Percentiles rank a stretch among this genome's conserved stretches.
phyloP scores from a whole-genome alignment of 2,888 invertebrate species.

The Anoplius nigerrimus region DNA sequence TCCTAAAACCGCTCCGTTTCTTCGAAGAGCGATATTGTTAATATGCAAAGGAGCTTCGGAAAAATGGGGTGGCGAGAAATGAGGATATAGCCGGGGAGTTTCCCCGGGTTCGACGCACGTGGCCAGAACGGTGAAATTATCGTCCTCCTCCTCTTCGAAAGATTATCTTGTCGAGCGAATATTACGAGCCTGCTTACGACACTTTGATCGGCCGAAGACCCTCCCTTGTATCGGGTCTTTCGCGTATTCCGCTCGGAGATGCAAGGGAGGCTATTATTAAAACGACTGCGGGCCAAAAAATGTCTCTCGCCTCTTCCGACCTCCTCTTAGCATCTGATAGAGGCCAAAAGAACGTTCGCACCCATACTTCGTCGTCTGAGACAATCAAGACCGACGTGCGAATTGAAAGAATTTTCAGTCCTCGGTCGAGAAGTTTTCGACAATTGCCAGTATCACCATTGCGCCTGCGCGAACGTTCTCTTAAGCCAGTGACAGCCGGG shows the following conservation, averaged over 20 bases:
- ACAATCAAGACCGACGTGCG: too few relatives aligned
- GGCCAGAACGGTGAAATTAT: conserved; percentile 51
- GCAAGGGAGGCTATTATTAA: background rate
- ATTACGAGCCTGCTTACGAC: conserved; percentile 52
- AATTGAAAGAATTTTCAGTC: too few relatives aligned
- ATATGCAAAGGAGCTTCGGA: conserved; percentile 74
- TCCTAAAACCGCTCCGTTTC: conserved; percentile 64
- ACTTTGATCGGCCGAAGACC: conserved; percentile 37
- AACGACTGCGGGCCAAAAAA: background rate
- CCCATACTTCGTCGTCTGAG: too few relatives aligned
- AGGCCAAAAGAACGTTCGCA: too few relatives aligned
- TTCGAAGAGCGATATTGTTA: conserved; percentile 73
- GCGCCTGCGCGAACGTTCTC: too few relatives aligned
- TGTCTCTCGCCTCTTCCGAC: too few relatives aligned
- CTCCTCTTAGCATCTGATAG: too few relatives aligned
- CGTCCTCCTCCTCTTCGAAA: conserved; percentile 37
- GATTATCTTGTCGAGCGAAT: conserved; percentile 67
- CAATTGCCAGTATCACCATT: too few relatives aligned
- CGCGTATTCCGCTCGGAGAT: background rate
- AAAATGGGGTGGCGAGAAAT: conserved; percentile 72
- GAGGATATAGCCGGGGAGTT: conserved; percentile 59
- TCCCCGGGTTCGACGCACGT: conserved; percentile 9
- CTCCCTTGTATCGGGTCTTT: conserved; percentile 2
- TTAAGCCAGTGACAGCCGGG: too few relatives aligned
- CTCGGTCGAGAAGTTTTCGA: too few relatives aligned